Percentiles rank a stretch among this genome's conserved stretches.
phyloP scores from a whole-genome alignment of 64 coral and sea anemone species.

The Montipora sp. region DNA sequence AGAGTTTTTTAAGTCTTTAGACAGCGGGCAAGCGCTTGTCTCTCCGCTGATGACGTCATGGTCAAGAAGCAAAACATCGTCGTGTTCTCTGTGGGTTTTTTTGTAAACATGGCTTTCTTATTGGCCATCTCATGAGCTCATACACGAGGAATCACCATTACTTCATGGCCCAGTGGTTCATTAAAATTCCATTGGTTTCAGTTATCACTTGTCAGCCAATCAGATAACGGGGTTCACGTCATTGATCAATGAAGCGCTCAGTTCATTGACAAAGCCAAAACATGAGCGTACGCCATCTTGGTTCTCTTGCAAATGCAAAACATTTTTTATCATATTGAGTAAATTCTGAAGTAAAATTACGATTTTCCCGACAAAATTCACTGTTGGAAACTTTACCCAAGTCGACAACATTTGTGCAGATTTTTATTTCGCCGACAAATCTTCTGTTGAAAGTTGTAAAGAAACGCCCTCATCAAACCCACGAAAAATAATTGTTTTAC shows the following conservation, averaged over 20 bases:
- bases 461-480: background rate
- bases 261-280: slow-evolving; percentile 6
- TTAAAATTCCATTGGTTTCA: slow-evolving; percentile 82
- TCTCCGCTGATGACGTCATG: slow-evolving; percentile 77
- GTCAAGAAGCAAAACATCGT: slow-evolving; percentile 24
- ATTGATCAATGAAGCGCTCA: slow-evolving; percentile 58
- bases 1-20: slow-evolving; percentile 56
- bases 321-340: background rate
- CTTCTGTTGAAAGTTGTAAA: background rate
- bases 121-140: slow-evolving; percentile 92
- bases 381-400: background rate
- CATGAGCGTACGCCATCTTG: background rate
- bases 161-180: slow-evolving; percentile 84
- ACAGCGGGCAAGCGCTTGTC: slow-evolving; percentile 47
- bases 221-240: slow-evolving; percentile 35
- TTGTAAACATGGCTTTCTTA: slow-evolving; percentile 80
- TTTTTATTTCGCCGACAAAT: background rate
- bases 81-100: slow-evolving; percentile 79
- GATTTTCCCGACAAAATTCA: background rate
- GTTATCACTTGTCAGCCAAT: slow-evolving; percentile 67
- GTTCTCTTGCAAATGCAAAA: background rate
- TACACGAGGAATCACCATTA: slow-evolving; percentile 95
- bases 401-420: background rate
- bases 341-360: background rate
- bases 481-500: background rate